Evolutionary conservation across 2,113 vertebrate genomes (phyloP), one percentile per base, ranked within the genome.

Genomic region (Struthio camelus): DNA sequence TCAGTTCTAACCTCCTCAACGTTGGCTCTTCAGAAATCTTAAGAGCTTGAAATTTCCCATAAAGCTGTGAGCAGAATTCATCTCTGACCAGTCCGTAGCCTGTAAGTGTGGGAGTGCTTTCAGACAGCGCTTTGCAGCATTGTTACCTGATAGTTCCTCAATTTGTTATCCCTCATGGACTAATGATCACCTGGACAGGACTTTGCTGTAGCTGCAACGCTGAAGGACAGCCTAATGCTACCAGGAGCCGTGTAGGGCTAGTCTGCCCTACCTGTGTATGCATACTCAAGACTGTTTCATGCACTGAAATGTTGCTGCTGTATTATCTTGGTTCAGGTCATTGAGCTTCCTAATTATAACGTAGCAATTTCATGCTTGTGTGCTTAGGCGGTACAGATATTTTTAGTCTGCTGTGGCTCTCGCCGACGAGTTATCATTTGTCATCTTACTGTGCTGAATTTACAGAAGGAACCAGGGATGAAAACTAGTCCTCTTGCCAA

Each of bases 381-480:
- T 40, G 48, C n/a, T 40, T 24, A 32, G 66, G 59, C 36, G 9
- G 40, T 9, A 20, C 24, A 32, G 67, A n/a, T 23, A 16, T 72
- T 78, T 83, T 42, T 44, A 44, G 53, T 61, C 56, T 51, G 59
- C 72, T 79, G 53, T 48, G 53, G 24, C 65, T 54, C 22, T 66
- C 42, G 64, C 0, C 2, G 28, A 25, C 56, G 9, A 11, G 46
- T 59, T 62, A 48, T 30, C 0, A 0, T 22, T 36, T 36, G 72
- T 83, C 34, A 14, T 14, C 40, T 78, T 24, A 10, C 48, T 8
- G 0, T 12, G 17, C 72, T 62, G 59, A 66, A 23, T 24, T 61
- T 82, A 77, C 44, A 66, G 77, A 48, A 81, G 38, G 65, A 81
- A 24, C 53, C 18, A 18, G 36, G 72, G 46, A 9, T 54, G 48